phyloP scores from a whole-genome alignment of 2,797 vertebrate genomes.

The Xyrichtys novacula region DNA sequence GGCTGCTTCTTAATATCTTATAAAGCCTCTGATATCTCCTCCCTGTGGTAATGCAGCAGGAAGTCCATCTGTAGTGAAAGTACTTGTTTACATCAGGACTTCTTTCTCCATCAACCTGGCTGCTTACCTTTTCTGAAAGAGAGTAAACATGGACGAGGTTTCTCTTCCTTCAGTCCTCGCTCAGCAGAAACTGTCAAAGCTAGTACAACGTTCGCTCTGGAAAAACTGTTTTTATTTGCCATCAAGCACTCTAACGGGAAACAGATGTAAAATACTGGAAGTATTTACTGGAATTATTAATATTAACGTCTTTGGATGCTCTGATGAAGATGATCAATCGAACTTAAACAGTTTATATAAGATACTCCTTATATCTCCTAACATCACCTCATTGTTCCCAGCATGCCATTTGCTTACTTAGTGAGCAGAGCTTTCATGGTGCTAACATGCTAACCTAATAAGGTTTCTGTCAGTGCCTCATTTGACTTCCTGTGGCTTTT shows the following conservation, averaged over 20 bases:
- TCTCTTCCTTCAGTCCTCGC: background rate
- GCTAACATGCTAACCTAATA: conserved; percentile 29
- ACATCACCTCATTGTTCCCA: conserved; percentile 38
- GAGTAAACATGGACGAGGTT: conserved; percentile 19
- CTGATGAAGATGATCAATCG: conserved; percentile 36
- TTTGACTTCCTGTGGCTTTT: conserved; percentile 1
- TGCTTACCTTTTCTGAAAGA: conserved; percentile 16
- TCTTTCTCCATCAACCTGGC: conserved; percentile 49
- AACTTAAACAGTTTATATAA: conserved; percentile 34
- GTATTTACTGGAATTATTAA: conserved; percentile 47
- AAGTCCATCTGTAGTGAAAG: background rate
- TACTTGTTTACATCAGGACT: conserved; percentile 26
- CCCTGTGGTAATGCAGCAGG: conserved; percentile 14
- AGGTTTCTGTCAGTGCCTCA: conserved; percentile 44
- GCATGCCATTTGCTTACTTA: conserved; percentile 46
- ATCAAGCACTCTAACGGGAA: background rate
- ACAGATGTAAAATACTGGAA: conserved; percentile 53
- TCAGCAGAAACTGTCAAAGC: conserved; percentile 15
- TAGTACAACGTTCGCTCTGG: background rate
- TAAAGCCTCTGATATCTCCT: conserved; percentile 3
- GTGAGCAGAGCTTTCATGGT: conserved; percentile 45
- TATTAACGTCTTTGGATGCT: conserved; percentile 26
- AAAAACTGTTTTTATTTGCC: conserved; percentile 9
- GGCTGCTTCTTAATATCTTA: conserved; percentile 33
- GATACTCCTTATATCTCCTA: conserved; percentile 24